A percentile compares a stretch with the other conserved stretches of the same genome.
phyloP scores from a whole-genome alignment of 2,113 vertebrate species.

The Pycnonotus jocosus region DNA sequence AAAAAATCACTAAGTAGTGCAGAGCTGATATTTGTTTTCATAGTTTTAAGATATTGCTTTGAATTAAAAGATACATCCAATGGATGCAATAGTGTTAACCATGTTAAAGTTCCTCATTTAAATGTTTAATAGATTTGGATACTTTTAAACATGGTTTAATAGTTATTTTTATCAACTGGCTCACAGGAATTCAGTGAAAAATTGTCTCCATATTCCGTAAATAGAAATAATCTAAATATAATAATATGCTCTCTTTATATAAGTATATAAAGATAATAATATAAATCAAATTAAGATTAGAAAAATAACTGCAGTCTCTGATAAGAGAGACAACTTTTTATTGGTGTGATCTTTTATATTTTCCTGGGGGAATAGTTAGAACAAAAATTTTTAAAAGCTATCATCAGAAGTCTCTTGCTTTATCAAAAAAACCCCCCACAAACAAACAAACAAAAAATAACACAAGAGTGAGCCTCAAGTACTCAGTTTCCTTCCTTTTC shows the following conservation, averaged over 20 bases:
- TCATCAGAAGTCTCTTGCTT: background rate
- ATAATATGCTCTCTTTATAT: background rate
- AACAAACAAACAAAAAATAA: background rate
- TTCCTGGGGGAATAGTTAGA: background rate
- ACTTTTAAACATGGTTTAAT: background rate
- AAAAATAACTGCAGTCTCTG: background rate
- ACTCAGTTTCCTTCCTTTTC: background rate
- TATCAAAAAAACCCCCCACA: background rate
- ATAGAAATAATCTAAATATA: background rate
- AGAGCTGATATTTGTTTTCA: background rate
- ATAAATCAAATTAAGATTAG: background rate
- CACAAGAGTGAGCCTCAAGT: background rate
- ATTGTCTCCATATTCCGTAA: background rate
- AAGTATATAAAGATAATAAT: background rate
- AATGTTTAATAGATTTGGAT: background rate
- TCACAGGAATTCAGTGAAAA: background rate
- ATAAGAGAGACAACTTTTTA: background rate
- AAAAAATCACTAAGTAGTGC: background rate
- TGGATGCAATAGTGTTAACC: background rate
- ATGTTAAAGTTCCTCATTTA: background rate
- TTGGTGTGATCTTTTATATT: background rate
- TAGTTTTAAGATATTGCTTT: background rate
- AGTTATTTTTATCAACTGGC: background rate
- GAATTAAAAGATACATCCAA: background rate
- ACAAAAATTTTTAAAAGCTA: background rate